Conservation (phyloP, 2,888 invertebrate genomes). For the Scaptomyza reducta region DNA sequence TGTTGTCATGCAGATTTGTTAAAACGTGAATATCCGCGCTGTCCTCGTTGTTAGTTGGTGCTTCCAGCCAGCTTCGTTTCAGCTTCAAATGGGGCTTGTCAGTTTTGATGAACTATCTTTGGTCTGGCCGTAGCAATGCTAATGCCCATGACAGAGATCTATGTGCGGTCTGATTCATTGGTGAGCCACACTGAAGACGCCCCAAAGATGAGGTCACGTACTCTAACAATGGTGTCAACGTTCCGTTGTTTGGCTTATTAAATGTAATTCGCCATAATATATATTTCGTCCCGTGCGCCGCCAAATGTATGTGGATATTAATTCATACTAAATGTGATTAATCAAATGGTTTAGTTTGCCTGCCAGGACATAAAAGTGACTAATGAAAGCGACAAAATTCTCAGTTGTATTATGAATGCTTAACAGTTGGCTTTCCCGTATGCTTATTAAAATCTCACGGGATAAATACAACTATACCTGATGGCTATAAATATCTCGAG, state of each 20-base stretch:
- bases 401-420: conserved; percentile 6
- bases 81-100: conserved; percentile 71
- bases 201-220: conserved; percentile 65
- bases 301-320: conserved; percentile 54
- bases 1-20: conserved; percentile 63
- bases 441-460: conserved; percentile 7
- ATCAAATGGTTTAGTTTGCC: conserved; percentile 42
- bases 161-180: conserved; percentile 77
- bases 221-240: conserved; percentile 51
- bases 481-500: background rate
- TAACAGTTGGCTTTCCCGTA: background rate
- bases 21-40: conserved; percentile 48
- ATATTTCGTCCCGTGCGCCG: conserved; percentile 17
- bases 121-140: conserved; percentile 61
- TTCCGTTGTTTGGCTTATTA: conserved; percentile 71
- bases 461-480: conserved; percentile 1
- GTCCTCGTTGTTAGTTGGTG: conserved; percentile 6
- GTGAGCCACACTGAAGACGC: conserved; percentile 14
- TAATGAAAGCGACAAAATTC: conserved; percentile 36
- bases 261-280: conserved; percentile 56
- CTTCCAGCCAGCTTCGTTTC: conserved; percentile 3
- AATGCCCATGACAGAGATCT: conserved; percentile 74
- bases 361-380: conserved; percentile 23
- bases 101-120: conserved; percentile 77
- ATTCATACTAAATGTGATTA: conserved; percentile 72